These are phyloP conservation scores for Urechis unicinctus DNA, from an alignment of 2,888 invertebrate species.

Conservation along the genomic window DNA sequence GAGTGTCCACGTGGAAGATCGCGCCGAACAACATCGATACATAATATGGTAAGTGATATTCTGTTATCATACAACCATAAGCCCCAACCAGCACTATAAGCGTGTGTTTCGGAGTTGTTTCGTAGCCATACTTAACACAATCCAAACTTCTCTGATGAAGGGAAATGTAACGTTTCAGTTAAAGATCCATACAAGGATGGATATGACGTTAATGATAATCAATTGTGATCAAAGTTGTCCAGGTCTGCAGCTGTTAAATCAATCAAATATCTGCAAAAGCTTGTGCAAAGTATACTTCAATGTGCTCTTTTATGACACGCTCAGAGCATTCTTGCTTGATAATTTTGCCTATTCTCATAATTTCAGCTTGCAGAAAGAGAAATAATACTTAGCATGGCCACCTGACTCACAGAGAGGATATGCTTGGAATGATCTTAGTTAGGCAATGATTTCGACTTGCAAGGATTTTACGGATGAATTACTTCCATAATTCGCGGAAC, in stretches of 20 bases:
- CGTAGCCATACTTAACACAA: conserved; percentile 4
- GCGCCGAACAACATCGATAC: too few relatives aligned
- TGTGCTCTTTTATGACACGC: conserved; percentile 8
- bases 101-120: conserved; percentile 11
- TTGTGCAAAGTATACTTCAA: conserved; percentile 8
- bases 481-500: conserved; percentile 1
- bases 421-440: neutral
- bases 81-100: too few relatives aligned
- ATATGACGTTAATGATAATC: conserved; percentile 7
- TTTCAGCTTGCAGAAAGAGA: conserved; percentile 7
- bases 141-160: conserved; percentile 1
- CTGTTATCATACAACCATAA: too few relatives aligned
- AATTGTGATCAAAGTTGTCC: conserved; percentile 16
- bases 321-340: conserved; percentile 6
- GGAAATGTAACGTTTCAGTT: conserved; percentile 11
- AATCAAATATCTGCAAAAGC: conserved; percentile 7
- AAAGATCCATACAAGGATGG: conserved; percentile 15
- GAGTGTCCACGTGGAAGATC: too few relatives aligned
- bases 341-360: conserved; percentile 8
- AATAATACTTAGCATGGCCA: conserved; percentile 6
- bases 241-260: conserved; percentile 6
- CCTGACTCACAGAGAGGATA: conserved; percentile 6
- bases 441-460: conserved; percentile 1
- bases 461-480: conserved; percentile 3
- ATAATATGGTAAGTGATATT: too few relatives aligned